Evolutionary conservation across 2,113 vertebrate genomes (phyloP), one percentile per base, ranked within the genome.

Genomic region (Perca flavescens): DNA sequence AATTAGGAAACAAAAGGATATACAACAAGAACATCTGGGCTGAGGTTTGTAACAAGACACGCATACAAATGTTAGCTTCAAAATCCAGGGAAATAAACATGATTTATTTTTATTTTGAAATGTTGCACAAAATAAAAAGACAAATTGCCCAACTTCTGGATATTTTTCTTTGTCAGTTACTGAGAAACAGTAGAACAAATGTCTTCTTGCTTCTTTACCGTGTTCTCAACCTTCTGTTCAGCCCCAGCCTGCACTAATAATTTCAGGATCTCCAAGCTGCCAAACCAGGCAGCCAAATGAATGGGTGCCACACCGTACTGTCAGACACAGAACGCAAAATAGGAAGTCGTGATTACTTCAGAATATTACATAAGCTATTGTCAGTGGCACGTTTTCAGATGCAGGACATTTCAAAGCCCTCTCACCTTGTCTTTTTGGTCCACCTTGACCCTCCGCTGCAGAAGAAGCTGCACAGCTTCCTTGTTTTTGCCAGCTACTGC

Each of bases 251-350:
- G 96, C 73, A 99, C 96, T 43, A 99, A 93, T 89, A 97, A 93
- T 82, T 95, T 93, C 92, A 97, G 88, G 82, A 97, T 95, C 61
- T 97, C 92, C 43, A 97, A 93, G 93, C 96, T 96, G 84, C 97
- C 97, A 92, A 96, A 96, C 97, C 97, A 99, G 83, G 97, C 96
- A 56, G 97, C 97, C 21, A 98, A 93, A 91, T 98, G 97, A 92
- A 97, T 91, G 61, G 95, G 95, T 28, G 95, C 95, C 79, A 99
- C 92, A 5, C 97, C 97, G 0, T 96, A 93, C 97, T 98, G 93
- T 67, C 68, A 74, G 49, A 71, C 34, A 68, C 49, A 83, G 40
- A 70, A 11, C 12, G 83, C 28, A 68, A 50, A 40, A 73, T 43
- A 21, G 21, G 22, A 36, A 70, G 50, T 60, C 11, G 15, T 13